phyloP scores from a whole-genome alignment of 2,797 vertebrate species.

The Oreortyx pictus region DNA sequence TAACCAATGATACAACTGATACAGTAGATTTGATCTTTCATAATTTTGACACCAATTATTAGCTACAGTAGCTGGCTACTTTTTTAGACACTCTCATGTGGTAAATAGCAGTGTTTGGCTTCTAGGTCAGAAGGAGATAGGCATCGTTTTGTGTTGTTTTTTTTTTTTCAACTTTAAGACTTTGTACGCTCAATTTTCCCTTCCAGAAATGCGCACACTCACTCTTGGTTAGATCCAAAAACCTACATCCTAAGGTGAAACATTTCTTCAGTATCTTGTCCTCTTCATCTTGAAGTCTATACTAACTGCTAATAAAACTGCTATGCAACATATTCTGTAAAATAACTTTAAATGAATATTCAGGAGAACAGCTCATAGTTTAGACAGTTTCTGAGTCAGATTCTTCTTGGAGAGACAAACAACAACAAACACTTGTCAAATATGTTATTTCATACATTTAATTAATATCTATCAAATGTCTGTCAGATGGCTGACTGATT shows the following conservation, averaged over 20 bases:
- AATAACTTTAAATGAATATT: constrained; percentile 49
- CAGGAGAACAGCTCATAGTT: constrained; percentile 21
- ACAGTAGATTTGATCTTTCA: neutral
- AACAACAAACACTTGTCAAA: constrained; percentile 66
- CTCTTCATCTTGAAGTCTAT: constrained; percentile 6
- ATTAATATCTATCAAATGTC: constrained; percentile 65
- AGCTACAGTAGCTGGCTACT: neutral
- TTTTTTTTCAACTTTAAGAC: neutral
- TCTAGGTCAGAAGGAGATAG: neutral
- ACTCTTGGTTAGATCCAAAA: neutral
- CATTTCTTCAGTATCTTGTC: neutral
- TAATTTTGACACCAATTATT: neutral
- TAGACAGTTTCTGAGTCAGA: constrained; percentile 39
- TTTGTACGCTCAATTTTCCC: neutral
- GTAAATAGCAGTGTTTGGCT: neutral
- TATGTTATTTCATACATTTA: constrained; percentile 56
- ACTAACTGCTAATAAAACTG: constrained; percentile 39
- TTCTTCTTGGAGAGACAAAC: constrained; percentile 52
- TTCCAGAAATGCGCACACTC: neutral
- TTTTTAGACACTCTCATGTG: neutral
- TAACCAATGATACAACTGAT: neutral
- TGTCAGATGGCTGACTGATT: constrained; percentile 53
- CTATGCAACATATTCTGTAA: constrained; percentile 5
- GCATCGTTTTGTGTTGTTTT: no score
- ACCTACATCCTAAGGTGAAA: neutral